Base-by-base conservation (phyloP, 2,888 invertebrate species). In the Phymatocera aterrima region DNA sequence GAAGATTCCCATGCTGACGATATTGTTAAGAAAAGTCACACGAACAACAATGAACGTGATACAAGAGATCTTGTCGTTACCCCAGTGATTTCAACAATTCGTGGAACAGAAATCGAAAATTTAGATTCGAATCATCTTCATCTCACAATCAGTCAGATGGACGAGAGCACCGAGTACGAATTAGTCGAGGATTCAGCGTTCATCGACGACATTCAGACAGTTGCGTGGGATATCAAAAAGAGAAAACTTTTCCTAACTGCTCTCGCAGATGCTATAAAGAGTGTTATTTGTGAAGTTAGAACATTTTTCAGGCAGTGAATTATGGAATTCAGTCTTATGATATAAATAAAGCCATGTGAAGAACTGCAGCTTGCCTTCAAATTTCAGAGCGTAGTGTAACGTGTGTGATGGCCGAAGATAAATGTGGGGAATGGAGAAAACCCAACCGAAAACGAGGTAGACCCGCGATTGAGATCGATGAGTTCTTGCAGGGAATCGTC, bases 231-330 rank as follows among this genome's bases (percentile, higher is more conserved):
- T 31, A 60, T 1, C 12, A 31, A 12, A 15, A 28, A 12, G 12
- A 60, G 1, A 31, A 60, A 12, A 8, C 51, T 51, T 8, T 0
- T 40, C 40, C 4, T 1, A 51, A 51, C 46, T 46, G 12, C 46
- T 46, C 1, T 46, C 8, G 18, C 54, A 8, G 54, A 21, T 54
- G 24, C 21, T 1, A 43, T 65, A 24, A 65, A 65, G 43, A 40
- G 21, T 40, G 21, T 65, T 10, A 65, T 65, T 24, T 65, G 65
- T 2, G 21, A 3, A 43, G 65, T 65, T 18, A 8, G 65, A 1
- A n/a, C 5, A 21, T 65, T 21, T 65, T 21, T 15, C 65, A 65
- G 24, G 40, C 65, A 21, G 65, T 43, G 34, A 65, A 65, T 43
- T 10, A 43, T 0, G 24, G 34, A 10, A 5, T 1, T 12, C 10